phyloP scores from a whole-genome alignment of 1,140 invertebrate genomes.

The Hestina assimilis region DNA sequence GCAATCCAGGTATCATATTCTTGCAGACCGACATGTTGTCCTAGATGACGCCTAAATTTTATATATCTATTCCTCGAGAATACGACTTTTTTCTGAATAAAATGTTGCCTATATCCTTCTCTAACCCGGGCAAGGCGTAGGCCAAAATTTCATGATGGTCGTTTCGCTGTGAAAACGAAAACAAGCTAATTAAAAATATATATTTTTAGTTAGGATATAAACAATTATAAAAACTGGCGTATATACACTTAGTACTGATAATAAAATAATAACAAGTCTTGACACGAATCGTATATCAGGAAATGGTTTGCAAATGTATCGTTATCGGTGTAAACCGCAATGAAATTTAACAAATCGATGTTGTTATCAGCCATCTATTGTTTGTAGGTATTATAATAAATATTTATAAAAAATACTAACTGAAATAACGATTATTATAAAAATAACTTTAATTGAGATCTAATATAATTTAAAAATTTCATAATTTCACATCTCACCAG shows the following conservation, averaged over 20 bases:
- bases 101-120: too few relatives aligned
- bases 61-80: background rate
- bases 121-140: too few relatives aligned
- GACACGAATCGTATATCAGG: slow-evolving; percentile 37
- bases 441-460: background rate
- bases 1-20: too few relatives aligned
- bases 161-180: too few relatives aligned
- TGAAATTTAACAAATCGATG: slow-evolving; percentile 33
- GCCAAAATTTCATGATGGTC: too few relatives aligned
- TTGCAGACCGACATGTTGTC: too few relatives aligned
- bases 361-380: slow-evolving; percentile 10
- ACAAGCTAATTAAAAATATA: too few relatives aligned
- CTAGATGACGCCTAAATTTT: background rate
- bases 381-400: background rate
- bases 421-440: background rate
- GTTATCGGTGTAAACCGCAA: slow-evolving; percentile 42
- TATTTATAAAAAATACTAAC: background rate
- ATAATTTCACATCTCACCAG: too few relatives aligned
- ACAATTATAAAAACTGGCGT: background rate
- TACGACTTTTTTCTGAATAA: too few relatives aligned
- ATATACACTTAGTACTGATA: background rate
- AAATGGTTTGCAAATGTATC: slow-evolving; percentile 33
- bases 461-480: too few relatives aligned
- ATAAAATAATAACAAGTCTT: slow-evolving; percentile 36
- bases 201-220: too few relatives aligned